Evolutionary conservation across 1,140 invertebrate genomes (phyloP).

Genomic region (Calycopis cecrops): DNA sequence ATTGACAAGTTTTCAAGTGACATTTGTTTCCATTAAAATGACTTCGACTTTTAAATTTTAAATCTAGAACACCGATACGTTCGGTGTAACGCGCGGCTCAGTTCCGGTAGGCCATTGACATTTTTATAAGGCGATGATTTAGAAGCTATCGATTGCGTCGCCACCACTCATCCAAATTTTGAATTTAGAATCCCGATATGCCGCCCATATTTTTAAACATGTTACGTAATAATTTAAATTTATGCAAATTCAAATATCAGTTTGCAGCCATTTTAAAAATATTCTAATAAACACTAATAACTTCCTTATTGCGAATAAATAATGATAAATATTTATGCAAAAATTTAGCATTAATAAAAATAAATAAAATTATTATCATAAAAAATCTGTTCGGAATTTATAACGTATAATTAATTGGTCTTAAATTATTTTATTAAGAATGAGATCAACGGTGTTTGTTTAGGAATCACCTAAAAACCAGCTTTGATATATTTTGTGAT

Average conservation of each 20-base stretch:
- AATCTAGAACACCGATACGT: background rate
- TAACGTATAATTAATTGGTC: background rate
- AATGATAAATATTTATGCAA: background rate
- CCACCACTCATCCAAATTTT: conserved; percentile 16
- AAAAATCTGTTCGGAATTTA: background rate
- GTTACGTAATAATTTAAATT: background rate
- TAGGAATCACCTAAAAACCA: background rate
- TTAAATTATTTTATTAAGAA: background rate
- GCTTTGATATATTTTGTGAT: background rate
- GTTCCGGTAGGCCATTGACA: conserved; percentile 58
- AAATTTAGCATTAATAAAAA: too few species aligned
- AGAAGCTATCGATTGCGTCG: conserved; percentile 60
- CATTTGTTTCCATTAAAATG: too few species aligned
- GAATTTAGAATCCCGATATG: conserved; percentile 28
- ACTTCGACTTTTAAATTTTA: too few species aligned
- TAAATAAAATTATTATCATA: background rate
- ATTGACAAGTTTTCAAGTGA: too few species aligned
- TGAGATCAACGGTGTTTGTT: background rate
- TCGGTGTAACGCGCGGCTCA: conserved; percentile 42
- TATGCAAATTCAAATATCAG: background rate
- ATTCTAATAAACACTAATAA: background rate
- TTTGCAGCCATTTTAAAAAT: background rate
- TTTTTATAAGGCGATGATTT: conserved; percentile 71
- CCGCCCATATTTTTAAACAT: conserved; percentile 6
- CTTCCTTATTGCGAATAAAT: conserved; percentile 3